Evolutionary conservation across 1,140 invertebrate species (phyloP).

Genomic region (Sarcophaga peregrina): DNA sequence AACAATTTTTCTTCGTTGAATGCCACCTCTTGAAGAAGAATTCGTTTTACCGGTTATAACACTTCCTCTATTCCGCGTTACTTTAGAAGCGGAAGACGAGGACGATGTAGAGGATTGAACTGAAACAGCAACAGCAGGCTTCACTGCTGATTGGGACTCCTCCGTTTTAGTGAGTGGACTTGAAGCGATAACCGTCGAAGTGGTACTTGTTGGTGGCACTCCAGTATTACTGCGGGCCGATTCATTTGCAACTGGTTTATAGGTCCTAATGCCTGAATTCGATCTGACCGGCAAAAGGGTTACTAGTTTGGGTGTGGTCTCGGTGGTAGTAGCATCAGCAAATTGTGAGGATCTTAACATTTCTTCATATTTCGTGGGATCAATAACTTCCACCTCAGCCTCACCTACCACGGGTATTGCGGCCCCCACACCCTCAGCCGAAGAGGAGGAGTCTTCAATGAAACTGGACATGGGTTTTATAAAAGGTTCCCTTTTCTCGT

Average conservation of each 20-base stretch:
- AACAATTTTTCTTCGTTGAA: slow-evolving; percentile 52
- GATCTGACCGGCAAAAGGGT: slow-evolving; percentile 63
- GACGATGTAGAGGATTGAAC: background rate
- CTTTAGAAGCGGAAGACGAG: background rate
- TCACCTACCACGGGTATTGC: slow-evolving; percentile 62
- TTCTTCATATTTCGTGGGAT: slow-evolving; percentile 64
- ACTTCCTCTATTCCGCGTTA: background rate
- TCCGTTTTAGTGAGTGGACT: background rate
- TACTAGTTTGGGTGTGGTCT: slow-evolving; percentile 57
- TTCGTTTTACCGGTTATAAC: background rate
- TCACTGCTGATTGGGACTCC: background rate
- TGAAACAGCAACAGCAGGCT: background rate
- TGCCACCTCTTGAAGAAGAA: slow-evolving; percentile 32
- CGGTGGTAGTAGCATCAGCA: slow-evolving; percentile 51
- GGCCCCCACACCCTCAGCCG: slow-evolving; percentile 55
- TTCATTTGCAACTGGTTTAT: slow-evolving; percentile 46
- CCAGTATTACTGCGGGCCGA: slow-evolving; percentile 1
- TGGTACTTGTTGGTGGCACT: background rate
- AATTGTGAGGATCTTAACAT: slow-evolving; percentile 61
- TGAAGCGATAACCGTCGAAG: background rate
- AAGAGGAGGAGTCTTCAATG: slow-evolving; percentile 52
- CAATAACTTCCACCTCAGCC: slow-evolving; percentile 64
- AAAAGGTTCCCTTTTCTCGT: slow-evolving; percentile 54
- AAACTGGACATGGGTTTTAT: slow-evolving; percentile 62
- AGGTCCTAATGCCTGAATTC: slow-evolving; percentile 64